A percentile compares a stretch with the other conserved stretches of the same genome.
phyloP scores from a whole-genome alignment of 2,888 invertebrate genomes.

The Conistra vaccinii region DNA sequence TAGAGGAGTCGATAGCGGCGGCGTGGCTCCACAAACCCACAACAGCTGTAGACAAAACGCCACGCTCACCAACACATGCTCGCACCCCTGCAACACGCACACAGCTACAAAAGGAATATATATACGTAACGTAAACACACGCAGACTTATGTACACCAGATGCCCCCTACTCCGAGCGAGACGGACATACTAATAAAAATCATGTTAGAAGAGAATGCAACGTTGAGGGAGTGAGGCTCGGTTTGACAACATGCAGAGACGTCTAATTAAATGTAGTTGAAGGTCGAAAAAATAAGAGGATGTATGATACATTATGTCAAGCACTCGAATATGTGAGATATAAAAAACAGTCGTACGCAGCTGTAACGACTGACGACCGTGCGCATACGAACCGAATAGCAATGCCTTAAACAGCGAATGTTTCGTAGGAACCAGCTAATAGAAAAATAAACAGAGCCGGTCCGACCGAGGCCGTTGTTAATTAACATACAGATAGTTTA shows the following conservation, averaged over 20 bases:
- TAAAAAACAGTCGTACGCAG: slow-evolving; percentile 64
- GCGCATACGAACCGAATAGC: slow-evolving; percentile 67
- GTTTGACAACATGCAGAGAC: slow-evolving; percentile 86
- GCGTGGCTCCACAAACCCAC: slow-evolving; percentile 83
- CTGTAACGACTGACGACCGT: slow-evolving; percentile 61
- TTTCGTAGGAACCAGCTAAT: slow-evolving; percentile 82
- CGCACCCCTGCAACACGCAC: slow-evolving; percentile 85
- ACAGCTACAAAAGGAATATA: slow-evolving; percentile 72
- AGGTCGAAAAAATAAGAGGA: slow-evolving; percentile 86
- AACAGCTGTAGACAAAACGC: slow-evolving; percentile 89
- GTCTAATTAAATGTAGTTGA: slow-evolving; percentile 88
- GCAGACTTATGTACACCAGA: slow-evolving; percentile 89
- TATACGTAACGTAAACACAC: slow-evolving; percentile 87
- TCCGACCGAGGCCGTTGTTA: slow-evolving; percentile 87
- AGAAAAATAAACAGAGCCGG: slow-evolving; percentile 86
- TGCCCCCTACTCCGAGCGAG: slow-evolving; percentile 87
- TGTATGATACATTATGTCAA: slow-evolving; percentile 69
- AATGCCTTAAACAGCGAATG: slow-evolving; percentile 79
- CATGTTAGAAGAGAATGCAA: slow-evolving; percentile 80
- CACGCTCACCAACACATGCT: slow-evolving; percentile 82
- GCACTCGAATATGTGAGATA: slow-evolving; percentile 46
- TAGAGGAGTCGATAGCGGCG: slow-evolving; percentile 83
- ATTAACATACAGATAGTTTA: slow-evolving; percentile 91
- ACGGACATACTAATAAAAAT: slow-evolving; percentile 77
- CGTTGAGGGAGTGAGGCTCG: slow-evolving; percentile 79